phyloP scores from a whole-genome alignment of 2,888 invertebrate genomes.

The Psococerastis gibbosa region DNA sequence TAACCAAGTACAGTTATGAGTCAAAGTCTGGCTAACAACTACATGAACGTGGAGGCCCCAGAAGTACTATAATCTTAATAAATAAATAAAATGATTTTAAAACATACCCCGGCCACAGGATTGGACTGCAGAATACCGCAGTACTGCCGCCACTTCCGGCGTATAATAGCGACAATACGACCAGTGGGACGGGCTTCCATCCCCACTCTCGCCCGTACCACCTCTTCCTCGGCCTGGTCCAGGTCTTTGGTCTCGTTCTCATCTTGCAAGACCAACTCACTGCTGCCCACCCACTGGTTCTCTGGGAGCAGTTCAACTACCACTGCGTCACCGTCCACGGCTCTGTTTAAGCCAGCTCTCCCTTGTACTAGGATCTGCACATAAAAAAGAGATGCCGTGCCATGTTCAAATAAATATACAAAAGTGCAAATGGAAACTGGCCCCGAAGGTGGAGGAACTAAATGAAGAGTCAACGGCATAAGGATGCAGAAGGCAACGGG shows the following conservation, averaged over 20 bases:
- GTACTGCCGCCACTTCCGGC: constrained; percentile 93
- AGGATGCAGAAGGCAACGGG: too few relatives aligned
- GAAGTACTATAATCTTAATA: background rate
- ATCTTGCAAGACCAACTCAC: constrained; percentile 55
- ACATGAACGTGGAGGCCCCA: too few relatives aligned
- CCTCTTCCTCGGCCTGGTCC: constrained; percentile 18
- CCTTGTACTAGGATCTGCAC: constrained; percentile 81
- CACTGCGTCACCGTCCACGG: constrained; percentile 86
- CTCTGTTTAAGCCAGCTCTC: constrained; percentile 67
- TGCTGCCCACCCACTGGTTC: constrained; percentile 78
- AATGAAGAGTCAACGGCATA: too few relatives aligned
- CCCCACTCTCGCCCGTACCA: constrained; percentile 21
- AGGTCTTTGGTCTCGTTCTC: constrained; percentile 16
- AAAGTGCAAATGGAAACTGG: constrained; percentile 1
- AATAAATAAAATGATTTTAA: background rate
- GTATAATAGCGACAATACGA: constrained; percentile 79
- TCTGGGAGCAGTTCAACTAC: constrained; percentile 78
- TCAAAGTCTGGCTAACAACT: too few relatives aligned
- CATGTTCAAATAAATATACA: background rate
- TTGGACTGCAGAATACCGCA: constrained; percentile 85
- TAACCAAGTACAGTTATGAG: too few relatives aligned
- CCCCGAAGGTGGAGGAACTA: too few relatives aligned
- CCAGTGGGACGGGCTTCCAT: constrained; percentile 40
- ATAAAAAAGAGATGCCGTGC: constrained; percentile 16
- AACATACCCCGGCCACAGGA: constrained; percentile 38